Percentiles rank a stretch among this genome's conserved stretches.
Evolutionary conservation across 37 sponge, comb jelly and placozoan genomes (phyloP).

Genomic region (Oopsacas minuta): DNA sequence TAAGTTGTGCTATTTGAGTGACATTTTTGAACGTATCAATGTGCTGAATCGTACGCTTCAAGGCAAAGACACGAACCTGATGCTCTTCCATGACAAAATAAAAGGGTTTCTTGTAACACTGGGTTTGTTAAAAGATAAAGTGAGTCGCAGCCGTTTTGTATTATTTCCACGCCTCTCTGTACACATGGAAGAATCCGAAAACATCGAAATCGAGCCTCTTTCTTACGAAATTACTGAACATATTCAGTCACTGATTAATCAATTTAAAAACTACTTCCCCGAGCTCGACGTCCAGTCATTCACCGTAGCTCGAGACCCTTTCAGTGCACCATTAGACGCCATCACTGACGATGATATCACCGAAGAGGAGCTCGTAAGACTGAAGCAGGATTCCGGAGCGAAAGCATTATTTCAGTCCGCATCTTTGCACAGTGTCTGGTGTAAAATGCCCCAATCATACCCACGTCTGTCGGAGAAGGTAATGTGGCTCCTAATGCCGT

Average conservation of each 20-base stretch:
- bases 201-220: not conserved
- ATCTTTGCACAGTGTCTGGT: constrained; percentile 16
- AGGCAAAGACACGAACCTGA: constrained; percentile 8
- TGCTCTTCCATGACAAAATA: constrained; percentile 17
- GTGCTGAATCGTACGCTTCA: constrained; percentile 15
- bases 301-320: not conserved
- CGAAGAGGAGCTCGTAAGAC: not conserved
- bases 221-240: constrained; percentile 9
- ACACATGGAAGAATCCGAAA: not conserved
- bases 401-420: not conserved
- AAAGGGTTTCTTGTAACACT: constrained; percentile 19
- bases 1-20: constrained; percentile 13
- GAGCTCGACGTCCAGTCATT: not conserved
- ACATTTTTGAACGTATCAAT: constrained; percentile 18
- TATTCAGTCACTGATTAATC: constrained; percentile 10
- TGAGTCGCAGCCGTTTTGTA: not conserved
- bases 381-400: not conserved
- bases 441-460: not conserved
- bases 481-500: constrained; percentile 16
- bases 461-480: not conserved
- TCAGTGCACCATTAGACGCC: not conserved
- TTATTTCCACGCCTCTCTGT: constrained; percentile 12
- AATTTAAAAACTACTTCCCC: not conserved
- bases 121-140: constrained; percentile 11
- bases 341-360: not conserved